Evolutionary conservation across 92 coral and sea anemone genomes (phyloP), one percentile per base, ranked within the genome.

Genomic region (Palythoa grandis): DNA sequence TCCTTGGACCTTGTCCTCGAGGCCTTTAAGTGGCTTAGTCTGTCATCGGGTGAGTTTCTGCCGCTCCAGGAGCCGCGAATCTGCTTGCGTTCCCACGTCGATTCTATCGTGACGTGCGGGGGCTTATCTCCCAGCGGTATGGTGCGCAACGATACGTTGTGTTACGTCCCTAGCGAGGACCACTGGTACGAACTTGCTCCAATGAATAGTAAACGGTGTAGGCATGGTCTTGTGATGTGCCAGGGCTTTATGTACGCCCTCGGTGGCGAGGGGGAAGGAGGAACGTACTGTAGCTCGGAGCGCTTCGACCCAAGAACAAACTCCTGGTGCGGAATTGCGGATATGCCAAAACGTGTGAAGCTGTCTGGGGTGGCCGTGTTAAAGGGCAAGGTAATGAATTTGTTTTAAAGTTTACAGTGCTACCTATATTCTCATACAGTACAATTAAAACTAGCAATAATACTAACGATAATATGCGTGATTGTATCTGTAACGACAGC

Each of bases 231-330:
- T 11, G 86, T 86, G 3, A 86, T 88, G 54, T 92, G 95, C 50
- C 88, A 67, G 35, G 98, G 92, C 17, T 94, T 90, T 79, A 57
- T 94, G 69, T 94, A 92, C 35, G 98, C 98, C 16, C 84, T 94
- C 67, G 98, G 98, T n/a, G 98, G 98, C 38, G 89, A 94, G 76
- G 98, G 92, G 29, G 98, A 92, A 87, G 92, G 84, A 19, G 76
- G 89, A 0, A 86, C 91, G 23, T 92, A 94, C 67, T 71, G 78
- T 43, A 94, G 87, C 73, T 91, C 91, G 9, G 98, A 94, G 67
- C 91, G 98, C 39, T 94, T 80, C 65, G 98, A 94, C 86, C 93
- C 95, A 24, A 84, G 90, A 11, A 93, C 97, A 12, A 93, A 93
- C 76, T 85, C 89, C 29, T 93, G 97, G 97, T 80, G 87, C 35